phyloP scores from a whole-genome alignment of 2,888 invertebrate genomes.

The Zaprionus bogoriensis region DNA sequence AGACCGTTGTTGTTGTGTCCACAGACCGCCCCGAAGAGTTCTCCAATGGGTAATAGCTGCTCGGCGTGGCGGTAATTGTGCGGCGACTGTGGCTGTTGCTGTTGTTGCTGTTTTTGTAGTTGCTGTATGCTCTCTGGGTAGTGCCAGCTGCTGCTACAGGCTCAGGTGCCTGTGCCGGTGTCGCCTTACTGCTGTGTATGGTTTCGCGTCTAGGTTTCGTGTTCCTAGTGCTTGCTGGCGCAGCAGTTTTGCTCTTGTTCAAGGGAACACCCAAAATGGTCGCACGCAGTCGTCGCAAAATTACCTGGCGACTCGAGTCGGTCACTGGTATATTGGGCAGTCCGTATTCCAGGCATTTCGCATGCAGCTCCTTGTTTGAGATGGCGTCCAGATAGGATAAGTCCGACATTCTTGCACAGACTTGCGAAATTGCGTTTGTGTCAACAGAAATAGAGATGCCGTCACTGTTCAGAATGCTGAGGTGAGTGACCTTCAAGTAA shows the following conservation, averaged over 20 bases:
- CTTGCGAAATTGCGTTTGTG: conserved; percentile 36
- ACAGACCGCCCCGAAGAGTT: conserved; percentile 13
- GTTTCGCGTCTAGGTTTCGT: conserved; percentile 76
- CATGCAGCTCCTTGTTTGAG: conserved; percentile 75
- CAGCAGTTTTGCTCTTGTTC: conserved; percentile 35
- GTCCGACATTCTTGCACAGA: conserved; percentile 55
- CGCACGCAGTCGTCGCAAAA: conserved; percentile 71
- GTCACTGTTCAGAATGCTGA: conserved; percentile 38
- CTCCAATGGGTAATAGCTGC: conserved; percentile 22
- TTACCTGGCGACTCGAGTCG: conserved; percentile 76
- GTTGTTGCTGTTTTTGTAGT: neutral
- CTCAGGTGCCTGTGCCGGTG: conserved; percentile 37
- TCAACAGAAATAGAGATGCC: conserved; percentile 55
- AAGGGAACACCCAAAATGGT: conserved; percentile 63
- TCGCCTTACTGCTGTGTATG: conserved; percentile 63
- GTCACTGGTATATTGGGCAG: conserved; percentile 81
- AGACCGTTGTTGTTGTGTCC: conserved; percentile 51
- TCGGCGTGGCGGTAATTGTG: conserved; percentile 53
- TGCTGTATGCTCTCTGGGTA: neutral
- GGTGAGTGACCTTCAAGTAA: conserved; percentile 12
- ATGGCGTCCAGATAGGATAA: conserved; percentile 65
- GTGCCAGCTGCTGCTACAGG: conserved; percentile 3
- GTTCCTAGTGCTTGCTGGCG: conserved; percentile 30
- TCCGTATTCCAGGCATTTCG: conserved; percentile 75
- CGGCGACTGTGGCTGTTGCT: conserved; percentile 50